These are phyloP conservation scores for Ochropleura plecta DNA, from an alignment of 2,888 invertebrate species.

Conservation along the genomic window DNA sequence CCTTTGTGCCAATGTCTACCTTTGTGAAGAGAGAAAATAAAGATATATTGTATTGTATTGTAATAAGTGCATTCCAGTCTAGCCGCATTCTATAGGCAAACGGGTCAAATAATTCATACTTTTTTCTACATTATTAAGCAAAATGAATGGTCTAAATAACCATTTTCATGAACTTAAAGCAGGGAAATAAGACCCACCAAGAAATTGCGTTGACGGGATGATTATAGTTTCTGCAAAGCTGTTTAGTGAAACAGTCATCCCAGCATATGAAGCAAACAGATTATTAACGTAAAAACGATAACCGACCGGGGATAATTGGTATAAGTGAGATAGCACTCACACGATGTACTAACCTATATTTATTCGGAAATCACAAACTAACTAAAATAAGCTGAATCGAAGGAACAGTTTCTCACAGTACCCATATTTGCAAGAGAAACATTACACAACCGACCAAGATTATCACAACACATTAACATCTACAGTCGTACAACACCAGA, in stretches of 20 bases:
- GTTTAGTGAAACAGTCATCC: not conserved
- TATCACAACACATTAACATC: conserved; percentile 51
- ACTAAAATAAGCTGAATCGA: not conserved
- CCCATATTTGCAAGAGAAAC: conserved; percentile 12
- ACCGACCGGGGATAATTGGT: too few species aligned
- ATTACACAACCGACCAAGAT: conserved; percentile 35
- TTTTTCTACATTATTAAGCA: not conserved
- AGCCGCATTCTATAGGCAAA: not conserved
- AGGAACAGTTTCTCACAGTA: not conserved
- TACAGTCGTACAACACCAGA: conserved; percentile 46
- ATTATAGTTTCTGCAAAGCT: not conserved
- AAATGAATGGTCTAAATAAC: not conserved
- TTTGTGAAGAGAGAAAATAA: too few species aligned
- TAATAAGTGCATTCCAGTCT: not conserved
- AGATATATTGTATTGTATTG: too few species aligned
- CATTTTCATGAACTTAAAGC: not conserved
- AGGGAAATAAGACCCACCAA: not conserved
- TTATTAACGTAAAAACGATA: not conserved
- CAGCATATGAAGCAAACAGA: not conserved
- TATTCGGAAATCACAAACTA: not conserved
- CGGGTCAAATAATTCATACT: not conserved
- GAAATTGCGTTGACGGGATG: not conserved
- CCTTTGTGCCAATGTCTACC: too few species aligned
- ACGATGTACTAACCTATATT: not conserved
- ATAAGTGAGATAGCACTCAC: not conserved